Evolutionary conservation across 2,113 vertebrate species (phyloP).

Genomic region (Acanthochromis polyacanthus): DNA sequence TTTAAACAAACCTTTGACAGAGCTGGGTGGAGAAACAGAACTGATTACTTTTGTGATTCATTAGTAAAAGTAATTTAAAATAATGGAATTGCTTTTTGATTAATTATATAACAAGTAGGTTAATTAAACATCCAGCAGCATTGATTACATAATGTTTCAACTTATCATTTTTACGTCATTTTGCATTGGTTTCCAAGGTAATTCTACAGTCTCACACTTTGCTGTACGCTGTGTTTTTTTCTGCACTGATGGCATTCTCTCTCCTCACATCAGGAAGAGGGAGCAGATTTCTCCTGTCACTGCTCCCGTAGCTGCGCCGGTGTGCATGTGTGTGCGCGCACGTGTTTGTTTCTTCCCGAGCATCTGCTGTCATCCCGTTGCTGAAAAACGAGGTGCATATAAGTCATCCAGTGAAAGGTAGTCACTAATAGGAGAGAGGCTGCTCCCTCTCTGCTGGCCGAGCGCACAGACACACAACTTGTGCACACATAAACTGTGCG

Average conservation of each 20-base stretch:
- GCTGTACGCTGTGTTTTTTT: slow-evolving; percentile 27
- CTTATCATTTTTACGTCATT: neutral
- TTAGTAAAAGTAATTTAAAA: neutral
- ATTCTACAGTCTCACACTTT: slow-evolving; percentile 2
- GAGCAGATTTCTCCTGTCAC: slow-evolving; percentile 64
- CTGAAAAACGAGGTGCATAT: slow-evolving; percentile 78
- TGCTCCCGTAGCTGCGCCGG: slow-evolving; percentile 26
- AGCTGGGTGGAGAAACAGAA: neutral
- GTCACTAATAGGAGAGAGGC: slow-evolving; percentile 78
- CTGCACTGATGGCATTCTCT: slow-evolving; percentile 33
- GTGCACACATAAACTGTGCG: slow-evolving; percentile 34
- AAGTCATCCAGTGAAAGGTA: slow-evolving; percentile 80
- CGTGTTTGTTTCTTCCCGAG: slow-evolving; percentile 61
- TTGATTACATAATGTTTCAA: neutral
- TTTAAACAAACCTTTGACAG: neutral
- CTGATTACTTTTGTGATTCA: slow-evolving; percentile 7
- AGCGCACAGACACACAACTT: slow-evolving; percentile 48
- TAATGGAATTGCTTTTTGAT: neutral
- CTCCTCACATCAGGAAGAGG: slow-evolving; percentile 53
- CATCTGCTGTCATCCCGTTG: slow-evolving; percentile 73
- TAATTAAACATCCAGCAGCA: neutral
- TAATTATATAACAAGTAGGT: neutral
- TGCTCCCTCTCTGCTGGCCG: slow-evolving; percentile 52
- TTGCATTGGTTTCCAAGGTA: neutral
- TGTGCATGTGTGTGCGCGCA: slow-evolving; percentile 30